phyloP scores from a whole-genome alignment of 2,113 vertebrate species.

The Scomber scombrus region DNA sequence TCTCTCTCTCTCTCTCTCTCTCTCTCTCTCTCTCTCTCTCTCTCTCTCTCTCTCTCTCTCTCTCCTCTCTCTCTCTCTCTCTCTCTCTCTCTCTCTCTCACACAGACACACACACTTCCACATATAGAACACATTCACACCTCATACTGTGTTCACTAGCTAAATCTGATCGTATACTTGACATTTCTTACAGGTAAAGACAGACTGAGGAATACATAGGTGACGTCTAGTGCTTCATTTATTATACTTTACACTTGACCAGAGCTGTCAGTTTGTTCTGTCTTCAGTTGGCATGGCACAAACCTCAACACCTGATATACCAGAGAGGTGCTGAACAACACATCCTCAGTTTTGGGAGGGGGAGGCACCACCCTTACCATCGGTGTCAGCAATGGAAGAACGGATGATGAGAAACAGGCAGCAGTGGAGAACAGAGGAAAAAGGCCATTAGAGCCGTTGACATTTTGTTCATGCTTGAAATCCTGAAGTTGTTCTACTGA shows the following conservation, averaged over 20 bases:
- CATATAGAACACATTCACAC: conserved; percentile 34
- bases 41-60: conserved; percentile 4
- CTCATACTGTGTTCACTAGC: conserved; percentile 13
- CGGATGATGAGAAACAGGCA: conserved; percentile 41
- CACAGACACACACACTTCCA: conserved; percentile 12
- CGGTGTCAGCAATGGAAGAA: conserved; percentile 25
- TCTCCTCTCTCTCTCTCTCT: conserved; percentile 8
- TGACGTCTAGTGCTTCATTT: conserved; percentile 38
- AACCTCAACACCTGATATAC: conserved; percentile 41
- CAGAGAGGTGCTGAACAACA: conserved; percentile 37
- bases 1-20: conserved; percentile 5
- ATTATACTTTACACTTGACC: conserved; percentile 43
- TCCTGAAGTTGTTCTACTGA: conserved; percentile 80
- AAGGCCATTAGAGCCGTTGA: conserved; percentile 71
- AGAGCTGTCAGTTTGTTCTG: conserved; percentile 44
- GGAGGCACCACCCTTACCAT: not conserved
- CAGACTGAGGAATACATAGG: conserved; percentile 30
- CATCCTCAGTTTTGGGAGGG: conserved; percentile 14
- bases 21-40: conserved; percentile 10
- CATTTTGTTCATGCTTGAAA: conserved; percentile 77
- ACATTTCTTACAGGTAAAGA: conserved; percentile 53
- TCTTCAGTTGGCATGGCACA: conserved; percentile 37
- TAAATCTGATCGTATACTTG: conserved; percentile 36
- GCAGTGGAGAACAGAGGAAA: conserved; percentile 51
- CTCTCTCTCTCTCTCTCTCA: conserved; percentile 1